Evolutionary conservation across 2,113 vertebrate genomes (phyloP).

Genomic region (Prionailurus bengalensis): DNA sequence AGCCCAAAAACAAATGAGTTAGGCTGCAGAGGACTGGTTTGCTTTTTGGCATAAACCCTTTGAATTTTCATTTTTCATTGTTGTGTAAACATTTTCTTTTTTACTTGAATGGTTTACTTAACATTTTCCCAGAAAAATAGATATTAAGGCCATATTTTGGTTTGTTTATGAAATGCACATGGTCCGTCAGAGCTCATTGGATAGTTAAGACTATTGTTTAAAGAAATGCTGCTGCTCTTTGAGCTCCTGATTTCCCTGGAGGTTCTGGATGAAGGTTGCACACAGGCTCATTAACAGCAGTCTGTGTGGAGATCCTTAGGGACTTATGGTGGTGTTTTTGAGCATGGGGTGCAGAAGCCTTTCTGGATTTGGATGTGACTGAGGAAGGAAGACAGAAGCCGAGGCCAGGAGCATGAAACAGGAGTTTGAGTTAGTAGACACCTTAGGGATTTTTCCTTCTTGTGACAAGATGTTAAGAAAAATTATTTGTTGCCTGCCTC

Average conservation of each 20-base stretch:
- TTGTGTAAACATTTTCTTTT: neutral
- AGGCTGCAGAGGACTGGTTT: conserved; percentile 62
- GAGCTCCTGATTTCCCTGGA: conserved; percentile 58
- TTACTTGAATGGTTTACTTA: conserved; percentile 38
- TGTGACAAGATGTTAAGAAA: conserved; percentile 44
- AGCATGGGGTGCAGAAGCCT: neutral
- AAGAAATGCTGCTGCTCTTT: neutral
- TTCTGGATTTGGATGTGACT: conserved; percentile 56
- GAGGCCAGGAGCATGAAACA: neutral
- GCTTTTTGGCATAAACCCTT: conserved; percentile 64
- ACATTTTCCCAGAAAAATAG: conserved; percentile 60
- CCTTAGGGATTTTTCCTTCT: conserved; percentile 6
- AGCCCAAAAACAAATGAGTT: conserved; percentile 88
- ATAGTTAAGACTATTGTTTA: conserved; percentile 25
- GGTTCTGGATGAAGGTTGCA: neutral
- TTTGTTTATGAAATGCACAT: conserved; percentile 47
- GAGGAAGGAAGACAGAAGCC: conserved; percentile 23
- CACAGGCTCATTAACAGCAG: neutral
- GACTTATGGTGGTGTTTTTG: neutral
- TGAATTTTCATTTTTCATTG: conserved; percentile 45
- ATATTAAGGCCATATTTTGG: conserved; percentile 14
- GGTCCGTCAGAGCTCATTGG: conserved; percentile 28
- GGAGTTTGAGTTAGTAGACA: neutral
- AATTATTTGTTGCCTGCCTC: conserved; percentile 27
- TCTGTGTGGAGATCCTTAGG: neutral